Evolutionary conservation across 53 echinoderm and acorn worm genomes (phyloP).

Genomic region (Glandiceps talaboti): DNA sequence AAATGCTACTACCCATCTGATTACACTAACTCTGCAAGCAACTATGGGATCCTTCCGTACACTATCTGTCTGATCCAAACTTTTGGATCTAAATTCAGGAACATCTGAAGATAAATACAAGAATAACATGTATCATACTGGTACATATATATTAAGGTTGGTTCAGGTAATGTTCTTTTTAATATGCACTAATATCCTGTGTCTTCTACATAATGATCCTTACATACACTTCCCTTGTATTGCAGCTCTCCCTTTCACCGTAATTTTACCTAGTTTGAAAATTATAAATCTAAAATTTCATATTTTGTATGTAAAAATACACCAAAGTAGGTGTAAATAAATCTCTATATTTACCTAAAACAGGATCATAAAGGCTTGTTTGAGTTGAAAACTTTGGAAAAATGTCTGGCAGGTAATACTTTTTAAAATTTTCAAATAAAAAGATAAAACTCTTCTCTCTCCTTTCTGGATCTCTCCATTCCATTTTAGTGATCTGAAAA

Average conservation of each 20-base stretch:
- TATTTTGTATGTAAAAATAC: too few species aligned
- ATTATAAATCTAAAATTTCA: too few species aligned
- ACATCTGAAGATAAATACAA: neutral
- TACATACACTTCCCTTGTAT: too few species aligned
- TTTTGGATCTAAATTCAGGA: neutral
- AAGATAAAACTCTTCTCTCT: slow-evolving; percentile 75
- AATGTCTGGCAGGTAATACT: slow-evolving; percentile 86
- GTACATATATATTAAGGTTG: too few species aligned
- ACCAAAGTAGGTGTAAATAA: too few species aligned
- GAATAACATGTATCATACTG: too few species aligned
- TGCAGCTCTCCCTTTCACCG: too few species aligned
- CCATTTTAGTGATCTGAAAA: slow-evolving; percentile 54
- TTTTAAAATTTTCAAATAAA: slow-evolving; percentile 81
- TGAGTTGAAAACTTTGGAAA: slow-evolving; percentile 80
- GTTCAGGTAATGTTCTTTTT: too few species aligned
- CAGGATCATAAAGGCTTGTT: slow-evolving; percentile 77
- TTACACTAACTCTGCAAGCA: slow-evolving; percentile 79
- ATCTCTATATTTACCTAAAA: too few species aligned
- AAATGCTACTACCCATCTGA: slow-evolving; percentile 91
- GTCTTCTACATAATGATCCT: too few species aligned
- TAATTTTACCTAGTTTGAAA: too few species aligned
- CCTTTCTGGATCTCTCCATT: slow-evolving; percentile 56
- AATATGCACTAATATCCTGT: too few species aligned
- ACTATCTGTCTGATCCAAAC: neutral
- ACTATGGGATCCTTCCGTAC: slow-evolving; percentile 22